phyloP scores from a whole-genome alignment of 2,113 vertebrate species.

The Campylomormyrus numenius region DNA sequence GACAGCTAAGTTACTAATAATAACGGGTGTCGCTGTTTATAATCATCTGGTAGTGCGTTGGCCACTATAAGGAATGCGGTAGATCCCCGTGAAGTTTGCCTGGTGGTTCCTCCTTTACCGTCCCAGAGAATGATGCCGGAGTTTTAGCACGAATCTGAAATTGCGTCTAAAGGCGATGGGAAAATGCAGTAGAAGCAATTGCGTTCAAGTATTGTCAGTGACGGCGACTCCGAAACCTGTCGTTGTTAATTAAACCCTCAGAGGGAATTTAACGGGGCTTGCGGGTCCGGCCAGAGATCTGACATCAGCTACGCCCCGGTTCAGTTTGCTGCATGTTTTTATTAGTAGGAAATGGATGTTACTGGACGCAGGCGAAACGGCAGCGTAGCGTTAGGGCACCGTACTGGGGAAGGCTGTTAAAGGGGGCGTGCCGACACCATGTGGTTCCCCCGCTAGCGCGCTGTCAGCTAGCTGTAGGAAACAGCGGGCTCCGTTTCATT shows the following conservation, averaged over 20 bases:
- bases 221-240: not conserved
- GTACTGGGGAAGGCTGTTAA: not conserved
- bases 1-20: not conserved
- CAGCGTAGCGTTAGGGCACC: not conserved
- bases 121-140: not conserved
- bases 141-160: not conserved
- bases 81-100: not conserved
- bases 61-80: not conserved
- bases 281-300: not conserved
- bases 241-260: not conserved
- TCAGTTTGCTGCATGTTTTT: not conserved
- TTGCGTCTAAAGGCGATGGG: not conserved
- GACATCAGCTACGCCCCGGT: not conserved
- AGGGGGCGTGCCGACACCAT: slow-evolving; percentile 2
- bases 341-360: not conserved
- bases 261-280: not conserved
- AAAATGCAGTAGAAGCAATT: not conserved
- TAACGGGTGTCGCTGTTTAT: not conserved
- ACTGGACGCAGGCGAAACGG: not conserved
- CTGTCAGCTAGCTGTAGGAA: not conserved
- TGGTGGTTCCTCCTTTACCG: not conserved
- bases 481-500: not conserved
- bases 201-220: not conserved
- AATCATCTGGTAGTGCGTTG: not conserved
- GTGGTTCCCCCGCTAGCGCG: not conserved